Evolutionary conservation across 2,113 vertebrate genomes (phyloP), one percentile per base, ranked within the genome.

Genomic region (Mustela nigripes): DNA sequence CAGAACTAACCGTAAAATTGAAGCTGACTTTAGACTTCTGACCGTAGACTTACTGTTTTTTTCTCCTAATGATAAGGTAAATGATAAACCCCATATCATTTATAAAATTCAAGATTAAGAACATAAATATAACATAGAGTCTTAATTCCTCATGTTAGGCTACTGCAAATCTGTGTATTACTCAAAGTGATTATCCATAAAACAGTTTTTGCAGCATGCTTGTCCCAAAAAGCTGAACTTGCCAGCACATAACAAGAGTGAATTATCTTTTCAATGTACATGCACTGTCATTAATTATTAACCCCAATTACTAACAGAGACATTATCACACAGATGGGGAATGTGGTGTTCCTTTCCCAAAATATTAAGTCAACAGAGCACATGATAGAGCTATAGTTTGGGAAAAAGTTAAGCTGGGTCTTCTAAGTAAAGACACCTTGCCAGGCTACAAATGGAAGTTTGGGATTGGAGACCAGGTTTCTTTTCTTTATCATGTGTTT

Each of bases 11-110:
- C 78, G 12, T 82, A 28, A 31, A 71, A 80, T 4, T 1, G 15
- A 91, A 22, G 3, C 69, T 56, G 26, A 62, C 93, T 96, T 89
- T 58, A 95, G 53, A 82, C 24, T 86, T 71, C 42, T 89, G 28
- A 60, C 19, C 12, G 62, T 56, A 67, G 5, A 67, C n/a, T 71
- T 92, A 50, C 2, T 60, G 21, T 3, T 22, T 86, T 83, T 83
- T 95, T 82, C 58, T 60, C 19, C 5, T 63, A 48, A 62, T 26
- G 60, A 62, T 62, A 26, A 26, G 26, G 4, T 62, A 62, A 62
- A 26, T 60, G 33, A 48, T 53, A 91, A 98, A 60, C 1, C 1
- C 21, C 10, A 91, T 14, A 50, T 26, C 11, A 19, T 45, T 90
- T 76, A 62, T 3, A 94, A 87, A 86, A 60, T 60, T 42, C 2